phyloP scores from a whole-genome alignment of 2,888 invertebrate species.

The Netelia fuscicornis region DNA sequence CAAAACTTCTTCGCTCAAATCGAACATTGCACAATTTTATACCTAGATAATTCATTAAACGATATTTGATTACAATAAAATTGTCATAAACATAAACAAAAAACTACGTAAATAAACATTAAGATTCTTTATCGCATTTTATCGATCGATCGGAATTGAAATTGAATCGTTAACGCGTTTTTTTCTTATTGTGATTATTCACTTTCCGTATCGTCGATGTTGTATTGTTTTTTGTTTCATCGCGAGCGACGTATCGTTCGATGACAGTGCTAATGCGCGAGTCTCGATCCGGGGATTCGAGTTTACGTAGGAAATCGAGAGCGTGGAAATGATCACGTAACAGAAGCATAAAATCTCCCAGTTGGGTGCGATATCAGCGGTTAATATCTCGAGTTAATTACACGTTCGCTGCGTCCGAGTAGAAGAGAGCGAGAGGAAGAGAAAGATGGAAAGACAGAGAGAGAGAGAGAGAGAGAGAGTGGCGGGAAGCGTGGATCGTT shows the following conservation, averaged over 20 bases:
- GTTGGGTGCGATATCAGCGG: slow-evolving; percentile 46
- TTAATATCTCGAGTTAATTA: slow-evolving; percentile 61
- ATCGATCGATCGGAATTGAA: no score
- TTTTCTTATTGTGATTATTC: background rate
- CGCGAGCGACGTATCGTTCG: background rate
- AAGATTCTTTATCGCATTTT: no score
- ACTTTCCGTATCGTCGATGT: background rate
- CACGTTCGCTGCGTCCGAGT: slow-evolving; percentile 27
- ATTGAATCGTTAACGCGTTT: no score
- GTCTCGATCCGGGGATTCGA: background rate
- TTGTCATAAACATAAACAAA: no score
- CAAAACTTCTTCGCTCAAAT: no score
- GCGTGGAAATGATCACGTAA: slow-evolving; percentile 44
- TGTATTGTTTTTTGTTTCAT: background rate
- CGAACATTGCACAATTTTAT: no score
- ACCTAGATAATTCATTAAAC: no score
- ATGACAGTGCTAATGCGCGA: no score
- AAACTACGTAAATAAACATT: no score
- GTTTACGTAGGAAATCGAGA: slow-evolving; percentile 9
- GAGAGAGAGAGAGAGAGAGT: background rate
- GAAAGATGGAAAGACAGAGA: background rate
- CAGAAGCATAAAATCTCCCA: slow-evolving; percentile 36
- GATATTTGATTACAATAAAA: no score
- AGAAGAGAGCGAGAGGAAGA: background rate
- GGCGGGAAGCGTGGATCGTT: slow-evolving; percentile 33